Percentiles rank a stretch among this genome's conserved stretches.
Evolutionary conservation across 2,113 vertebrate genomes (phyloP).

Genomic region (Hypanus sabinus): DNA sequence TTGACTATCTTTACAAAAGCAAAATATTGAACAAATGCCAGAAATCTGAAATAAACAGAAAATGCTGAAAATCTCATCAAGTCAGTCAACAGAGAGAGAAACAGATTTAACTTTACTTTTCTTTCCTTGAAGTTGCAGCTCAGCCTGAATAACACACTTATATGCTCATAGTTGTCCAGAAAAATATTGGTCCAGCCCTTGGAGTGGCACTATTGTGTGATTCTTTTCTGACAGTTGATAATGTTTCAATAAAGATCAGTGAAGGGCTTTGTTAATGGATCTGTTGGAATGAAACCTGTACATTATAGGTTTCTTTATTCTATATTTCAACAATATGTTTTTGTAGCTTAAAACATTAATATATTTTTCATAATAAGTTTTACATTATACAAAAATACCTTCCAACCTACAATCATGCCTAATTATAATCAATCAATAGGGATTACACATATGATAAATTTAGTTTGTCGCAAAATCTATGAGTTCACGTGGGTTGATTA

Average conservation of each 20-base stretch:
- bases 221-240: neutral
- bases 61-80: too few species aligned
- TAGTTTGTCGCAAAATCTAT: neutral
- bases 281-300: neutral
- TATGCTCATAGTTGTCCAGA: neutral
- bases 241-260: neutral
- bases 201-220: neutral
- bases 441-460: neutral
- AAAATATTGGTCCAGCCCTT: neutral
- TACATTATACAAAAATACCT: constrained; percentile 43
- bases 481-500: neutral
- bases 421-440: neutral
- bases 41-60: too few species aligned
- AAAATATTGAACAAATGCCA: too few species aligned
- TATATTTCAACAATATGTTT: neutral
- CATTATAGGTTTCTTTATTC: neutral
- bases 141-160: too few species aligned
- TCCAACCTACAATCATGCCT: neutral
- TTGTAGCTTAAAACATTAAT: constrained; percentile 32
- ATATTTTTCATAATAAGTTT: constrained; percentile 44
- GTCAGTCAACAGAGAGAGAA: too few species aligned
- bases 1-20: neutral
- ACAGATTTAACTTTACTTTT: too few species aligned
- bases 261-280: neutral
- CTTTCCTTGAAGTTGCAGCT: too few species aligned